Evolutionary conservation across 2,888 invertebrate genomes (phyloP), one percentile per base, ranked within the genome.

Genomic region (Chydorus sphaericus): DNA sequence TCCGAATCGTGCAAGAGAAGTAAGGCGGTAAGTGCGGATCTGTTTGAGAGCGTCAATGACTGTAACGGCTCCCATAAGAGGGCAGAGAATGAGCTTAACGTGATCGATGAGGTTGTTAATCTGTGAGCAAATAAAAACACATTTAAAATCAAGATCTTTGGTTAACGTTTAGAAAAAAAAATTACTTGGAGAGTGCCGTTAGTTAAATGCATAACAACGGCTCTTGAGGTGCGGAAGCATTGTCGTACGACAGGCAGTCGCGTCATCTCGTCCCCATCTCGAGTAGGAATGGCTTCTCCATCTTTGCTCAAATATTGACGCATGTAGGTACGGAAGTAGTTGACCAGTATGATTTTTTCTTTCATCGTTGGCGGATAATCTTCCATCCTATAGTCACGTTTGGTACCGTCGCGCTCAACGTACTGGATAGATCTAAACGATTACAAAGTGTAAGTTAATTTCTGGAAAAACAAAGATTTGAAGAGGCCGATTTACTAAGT

Each of bases 291-390:
- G 8, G 82, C 79, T 14, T 87, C 92, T 23, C 97, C 88, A 59
- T 96, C 91, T 77, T 93, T 90, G 70, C 90, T 81, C 56, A 92
- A 75, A 75, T 97, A 92, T 68, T 97, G 96, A 62, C 85, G 86
- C 98, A 99, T 99, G 71, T 98, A 99, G 65, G 91, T 83, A 63
- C 89, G 81, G 73, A 99, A 99, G 74, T 98, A 98, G 23, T 90
- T 85, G 59, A 99, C 78, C 23, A 99, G 75, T 67, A 91, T 94
- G 77, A 97, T 90, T 71, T 97, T 97, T 72, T 97, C 97, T 62
- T 87, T 87, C 56, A 96, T 76, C 3, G 78, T 73, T 18, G 75
- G 73, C 6, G 96, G 93, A 69, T 85, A 92, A 30, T 80, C 77
- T 38, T 80, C 79, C 65, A 85, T 77, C 0, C 87, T 88, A 79